Base-by-base conservation (phyloP, 2,113 vertebrate genomes). In the Anarhynchus alexandrinus region DNA sequence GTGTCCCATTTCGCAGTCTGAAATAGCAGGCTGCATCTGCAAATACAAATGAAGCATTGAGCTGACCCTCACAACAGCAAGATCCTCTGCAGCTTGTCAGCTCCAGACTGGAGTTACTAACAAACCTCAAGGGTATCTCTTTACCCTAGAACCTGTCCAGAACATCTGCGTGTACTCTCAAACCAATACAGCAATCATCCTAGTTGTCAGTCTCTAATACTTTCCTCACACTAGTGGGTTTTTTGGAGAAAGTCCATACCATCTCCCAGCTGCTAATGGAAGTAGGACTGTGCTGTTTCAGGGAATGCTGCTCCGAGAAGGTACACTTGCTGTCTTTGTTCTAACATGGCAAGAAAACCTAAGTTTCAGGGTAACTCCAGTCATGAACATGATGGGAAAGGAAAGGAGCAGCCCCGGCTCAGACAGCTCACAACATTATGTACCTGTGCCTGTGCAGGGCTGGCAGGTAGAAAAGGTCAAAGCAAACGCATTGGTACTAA, bases 41-140 rank as follows among this genome's bases (percentile, higher is more conserved):
- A 58, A 80, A 49, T 9, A 80, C 27, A 61, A 82, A 61, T 3
- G 15, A 80, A 82, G 71, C 64, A 12, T 0, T 54, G 67, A 80
- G 76, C 67, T 88, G 71, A 22, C 34, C 79, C 76, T 80, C 49
- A 18, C 61, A 80, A 43, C 0, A 1, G 66, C 61, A 80, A 64
- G 52, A 52, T 61, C 69, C 49, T 42, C 22, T 69, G 51, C 66
- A 82, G 88, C 84, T 54, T 71, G 36, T 57, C 73, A 82, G 82
- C 70, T 72, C n/a, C 66, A 32, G 61, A 11, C 40, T 65, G 49
- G 32, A 65, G 51, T 40, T 69, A 70, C 38, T 74, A 82, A 62
- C 30, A 8, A 82, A 11, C 29, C 45, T 51, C 0, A 0, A 58
- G 57, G 52, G 22, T 8, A 27, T 10, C 45, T 72, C 49, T 47